phyloP scores from a whole-genome alignment of 2,888 invertebrate genomes.

The Cephus pygmeus region DNA sequence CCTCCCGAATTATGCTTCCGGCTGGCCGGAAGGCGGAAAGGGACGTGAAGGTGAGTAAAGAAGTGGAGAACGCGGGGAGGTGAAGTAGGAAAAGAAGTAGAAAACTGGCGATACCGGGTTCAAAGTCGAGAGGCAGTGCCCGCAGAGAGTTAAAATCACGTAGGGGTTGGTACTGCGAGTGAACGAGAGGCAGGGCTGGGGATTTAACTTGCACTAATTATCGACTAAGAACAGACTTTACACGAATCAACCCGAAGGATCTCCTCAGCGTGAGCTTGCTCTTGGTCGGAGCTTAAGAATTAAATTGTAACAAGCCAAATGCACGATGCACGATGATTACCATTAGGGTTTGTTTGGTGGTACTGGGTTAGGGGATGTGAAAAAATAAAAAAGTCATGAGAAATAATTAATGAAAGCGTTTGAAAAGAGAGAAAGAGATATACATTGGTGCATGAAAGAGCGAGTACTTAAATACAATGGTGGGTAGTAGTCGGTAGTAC shows the following conservation, averaged over 20 bases:
- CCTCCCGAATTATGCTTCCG: constrained; percentile 24
- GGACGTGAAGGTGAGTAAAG: constrained; percentile 11
- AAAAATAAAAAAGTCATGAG: background rate
- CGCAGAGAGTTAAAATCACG: background rate
- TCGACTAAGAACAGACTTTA: background rate
- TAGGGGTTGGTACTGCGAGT: background rate
- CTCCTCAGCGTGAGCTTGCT: background rate
- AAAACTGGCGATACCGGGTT: background rate
- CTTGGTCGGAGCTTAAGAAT: background rate
- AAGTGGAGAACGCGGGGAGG: background rate
- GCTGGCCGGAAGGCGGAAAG: constrained; percentile 26
- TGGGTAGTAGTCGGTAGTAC: background rate
- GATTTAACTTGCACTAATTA: constrained; percentile 33
- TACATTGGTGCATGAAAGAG: background rate
- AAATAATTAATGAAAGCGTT: background rate
- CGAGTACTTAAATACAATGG: background rate
- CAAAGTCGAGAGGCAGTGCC: background rate
- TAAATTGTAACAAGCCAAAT: background rate
- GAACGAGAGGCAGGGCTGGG: background rate
- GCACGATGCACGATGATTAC: background rate
- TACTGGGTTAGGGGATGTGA: background rate
- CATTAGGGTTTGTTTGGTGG: background rate
- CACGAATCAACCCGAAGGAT: background rate
- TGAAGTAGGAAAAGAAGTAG: background rate
- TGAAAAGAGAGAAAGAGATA: background rate